These are phyloP conservation scores for Drosophila quinaria DNA, from an alignment of 2,888 invertebrate genomes.

Conservation along the genomic window DNA sequence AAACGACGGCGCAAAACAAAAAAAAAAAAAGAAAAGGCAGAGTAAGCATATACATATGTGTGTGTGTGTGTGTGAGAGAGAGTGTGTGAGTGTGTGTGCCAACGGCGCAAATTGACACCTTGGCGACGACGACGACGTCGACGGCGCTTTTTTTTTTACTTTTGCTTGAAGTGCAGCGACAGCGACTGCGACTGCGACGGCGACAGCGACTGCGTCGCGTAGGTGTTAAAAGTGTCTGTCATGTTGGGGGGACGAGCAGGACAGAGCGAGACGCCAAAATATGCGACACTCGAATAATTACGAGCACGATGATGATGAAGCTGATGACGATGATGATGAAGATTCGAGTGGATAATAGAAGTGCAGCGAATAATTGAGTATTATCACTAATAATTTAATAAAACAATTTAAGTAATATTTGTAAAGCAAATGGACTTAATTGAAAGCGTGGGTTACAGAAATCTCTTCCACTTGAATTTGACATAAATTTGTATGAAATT, in stretches of 20 bases:
- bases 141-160: conserved; percentile 37
- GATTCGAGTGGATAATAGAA: too few species aligned
- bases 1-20: conserved; percentile 29
- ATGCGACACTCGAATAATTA: conserved; percentile 20
- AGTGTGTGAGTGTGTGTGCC: conserved; percentile 50
- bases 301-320: background rate
- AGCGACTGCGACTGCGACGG: conserved; percentile 6
- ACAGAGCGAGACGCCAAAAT: conserved; percentile 25
- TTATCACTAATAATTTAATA: too few species aligned
- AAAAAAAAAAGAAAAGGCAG: conserved; percentile 12
- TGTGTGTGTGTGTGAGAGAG: conserved; percentile 15
- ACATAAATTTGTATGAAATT: too few species aligned
- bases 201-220: conserved; percentile 44
- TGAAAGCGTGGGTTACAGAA: background rate
- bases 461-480: too few species aligned
- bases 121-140: conserved; percentile 55
- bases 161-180: conserved; percentile 37
- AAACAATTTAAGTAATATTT: background rate
- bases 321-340: too few species aligned
- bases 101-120: conserved; percentile 77
- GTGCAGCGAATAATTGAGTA: too few species aligned
- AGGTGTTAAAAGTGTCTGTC: conserved; percentile 72
- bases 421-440: background rate
- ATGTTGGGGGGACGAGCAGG: conserved; percentile 12
- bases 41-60: conserved; percentile 8